phyloP scores from a whole-genome alignment of 2,888 invertebrate species.

The Ornithoptera priamus region DNA sequence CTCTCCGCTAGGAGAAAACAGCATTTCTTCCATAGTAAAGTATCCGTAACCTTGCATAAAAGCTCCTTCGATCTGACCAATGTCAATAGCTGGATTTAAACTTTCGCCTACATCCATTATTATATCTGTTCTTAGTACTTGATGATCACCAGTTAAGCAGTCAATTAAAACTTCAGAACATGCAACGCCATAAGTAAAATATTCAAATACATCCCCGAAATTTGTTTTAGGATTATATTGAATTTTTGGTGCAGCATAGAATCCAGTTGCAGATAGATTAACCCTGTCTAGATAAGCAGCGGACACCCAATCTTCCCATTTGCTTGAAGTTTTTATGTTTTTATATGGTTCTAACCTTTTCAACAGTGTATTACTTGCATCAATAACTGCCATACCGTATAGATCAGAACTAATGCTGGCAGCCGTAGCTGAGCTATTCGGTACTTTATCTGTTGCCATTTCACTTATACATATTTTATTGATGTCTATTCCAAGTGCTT shows the following conservation, averaged over 20 bases:
- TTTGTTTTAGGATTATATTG: constrained; percentile 82
- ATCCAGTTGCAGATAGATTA: constrained; percentile 86
- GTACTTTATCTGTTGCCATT: constrained; percentile 89
- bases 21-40: constrained; percentile 89
- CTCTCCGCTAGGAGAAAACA: constrained; percentile 86
- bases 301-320: constrained; percentile 89
- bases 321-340: constrained; percentile 82
- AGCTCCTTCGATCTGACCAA: constrained; percentile 94
- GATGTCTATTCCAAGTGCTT: constrained; percentile 81
- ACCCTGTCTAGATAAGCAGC: constrained; percentile 85
- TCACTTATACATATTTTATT: constrained; percentile 85
- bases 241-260: constrained; percentile 84
- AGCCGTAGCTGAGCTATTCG: constrained; percentile 89
- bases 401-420: constrained; percentile 89
- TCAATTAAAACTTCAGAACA: constrained; percentile 93
- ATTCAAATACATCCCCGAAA: constrained; percentile 85
- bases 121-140: constrained; percentile 89
- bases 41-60: constrained; percentile 93
- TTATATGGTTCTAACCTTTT: constrained; percentile 84
- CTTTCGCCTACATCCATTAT: constrained; percentile 95
- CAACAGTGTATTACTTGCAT: constrained; percentile 85
- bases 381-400: constrained; percentile 89
- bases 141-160: constrained; percentile 92
- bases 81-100: constrained; percentile 93
- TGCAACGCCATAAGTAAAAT: constrained; percentile 89